Conservation (phyloP, 2,888 invertebrate species). For the Hedya salicella region DNA sequence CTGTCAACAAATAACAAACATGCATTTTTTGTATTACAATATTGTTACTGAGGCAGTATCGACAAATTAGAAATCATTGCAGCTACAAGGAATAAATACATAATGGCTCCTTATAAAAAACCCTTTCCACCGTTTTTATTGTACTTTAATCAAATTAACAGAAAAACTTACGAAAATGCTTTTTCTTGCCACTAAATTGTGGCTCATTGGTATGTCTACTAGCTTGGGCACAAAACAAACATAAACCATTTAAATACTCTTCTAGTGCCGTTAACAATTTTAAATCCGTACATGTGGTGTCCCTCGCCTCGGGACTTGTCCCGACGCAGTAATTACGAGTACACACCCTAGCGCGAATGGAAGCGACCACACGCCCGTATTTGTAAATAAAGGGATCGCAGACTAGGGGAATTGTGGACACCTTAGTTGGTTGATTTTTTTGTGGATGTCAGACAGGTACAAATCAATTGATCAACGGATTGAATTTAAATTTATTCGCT, state of each 20-base stretch:
- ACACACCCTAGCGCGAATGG: conserved; percentile 79
- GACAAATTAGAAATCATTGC: too few relatives aligned
- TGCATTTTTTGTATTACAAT: too few relatives aligned
- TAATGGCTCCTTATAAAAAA: too few relatives aligned
- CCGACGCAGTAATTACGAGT: conserved; percentile 80
- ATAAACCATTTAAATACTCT: conserved; percentile 23
- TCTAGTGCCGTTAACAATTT: conserved; percentile 47
- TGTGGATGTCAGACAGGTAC: not conserved
- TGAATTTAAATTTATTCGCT: too few relatives aligned
- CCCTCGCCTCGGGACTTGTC: conserved; percentile 72
- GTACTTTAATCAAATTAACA: not conserved
- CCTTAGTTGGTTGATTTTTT: conserved; percentile 2
- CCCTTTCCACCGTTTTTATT: too few relatives aligned
- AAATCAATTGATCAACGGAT: not conserved
- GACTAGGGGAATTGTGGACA: conserved; percentile 25
- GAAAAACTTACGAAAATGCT: too few relatives aligned
- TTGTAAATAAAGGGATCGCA: conserved; percentile 73
- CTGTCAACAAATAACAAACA: too few relatives aligned
- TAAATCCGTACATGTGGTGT: conserved; percentile 64
- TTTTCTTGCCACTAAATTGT: not conserved
- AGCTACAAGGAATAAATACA: too few relatives aligned
- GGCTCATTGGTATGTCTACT: not conserved
- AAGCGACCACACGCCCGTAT: conserved; percentile 78
- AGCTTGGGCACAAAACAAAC: not conserved
- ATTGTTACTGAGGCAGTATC: too few relatives aligned